Base-by-base conservation (phyloP, 1,140 invertebrate species). In the Tetraneura akinire region DNA sequence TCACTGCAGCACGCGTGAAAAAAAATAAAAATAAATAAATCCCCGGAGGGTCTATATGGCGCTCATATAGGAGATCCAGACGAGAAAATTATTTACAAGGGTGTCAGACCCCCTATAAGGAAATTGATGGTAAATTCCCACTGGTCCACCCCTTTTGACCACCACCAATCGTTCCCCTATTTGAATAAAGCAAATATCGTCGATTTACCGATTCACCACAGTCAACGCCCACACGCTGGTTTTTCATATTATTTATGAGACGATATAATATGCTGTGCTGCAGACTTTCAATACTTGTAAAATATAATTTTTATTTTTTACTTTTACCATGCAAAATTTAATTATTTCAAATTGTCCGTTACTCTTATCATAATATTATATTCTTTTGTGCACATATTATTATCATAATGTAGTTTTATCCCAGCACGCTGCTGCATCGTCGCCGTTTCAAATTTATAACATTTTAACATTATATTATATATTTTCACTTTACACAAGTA, bases 201-300 rank as follows among this genome's bases (percentile, higher is more conserved):
- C 51, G 73, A 42, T 57, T 62, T 45, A 60, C 53, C 32, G 32
- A 62, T 21, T 60, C 55, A 45, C 74, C 74, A 26, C 74, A 78
- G 74, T 62, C 74, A 78, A 78, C 74, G 74, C 74, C 74, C 74
- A 78, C 74, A 78, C 23, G 74, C 74, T 78, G 74, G 74, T 78
- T 78, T 78, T 78, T 37, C 47, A 18, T 29, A 78, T 78, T 78
- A 68, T 68, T 47, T 45, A 45, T 23, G 66, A n/a, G n/a, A 68
- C 66, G 21, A 68, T 68, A 23, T n/a, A n/a, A n/a, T 23, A 68
- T 23, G 64, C n/a, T n/a, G n/a, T n/a, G n/a, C n/a, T n/a, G 14
- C 64, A 23, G 62, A 45, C n/a, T 68, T 68, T 68, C 23, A 68
- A 10, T 23, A 32, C 37, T 45, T 23, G 64, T 68, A 29, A 16